Evolutionary conservation across 2,888 invertebrate species (phyloP).

Genomic region (Tubiluchus corallicola): DNA sequence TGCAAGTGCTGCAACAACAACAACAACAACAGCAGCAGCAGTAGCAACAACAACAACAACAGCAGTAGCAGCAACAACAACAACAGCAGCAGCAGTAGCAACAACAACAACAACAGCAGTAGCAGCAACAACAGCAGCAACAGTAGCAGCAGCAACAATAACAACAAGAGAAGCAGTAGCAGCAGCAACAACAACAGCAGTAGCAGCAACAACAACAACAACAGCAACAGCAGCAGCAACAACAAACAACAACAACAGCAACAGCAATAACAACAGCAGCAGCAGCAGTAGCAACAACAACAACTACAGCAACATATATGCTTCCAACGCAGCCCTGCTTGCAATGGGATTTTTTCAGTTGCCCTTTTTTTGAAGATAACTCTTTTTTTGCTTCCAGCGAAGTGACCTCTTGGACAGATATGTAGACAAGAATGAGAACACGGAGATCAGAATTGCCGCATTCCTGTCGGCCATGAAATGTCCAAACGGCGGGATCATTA

Average conservation of each 20-base stretch:
- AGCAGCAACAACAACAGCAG: slow-evolving; percentile 6
- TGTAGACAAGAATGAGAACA: slow-evolving; percentile 47
- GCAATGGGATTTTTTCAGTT: neutral
- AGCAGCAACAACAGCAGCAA: slow-evolving; percentile 7
- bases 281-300: slow-evolving; percentile 4
- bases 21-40: too few species aligned
- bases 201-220: slow-evolving; percentile 2
- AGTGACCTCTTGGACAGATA: slow-evolving; percentile 39
- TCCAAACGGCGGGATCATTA: slow-evolving; percentile 53
- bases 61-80: neutral
- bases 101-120: slow-evolving; percentile 5
- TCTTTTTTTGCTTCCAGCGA: slow-evolving; percentile 16
- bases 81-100: slow-evolving; percentile 7
- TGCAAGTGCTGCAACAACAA: too few species aligned
- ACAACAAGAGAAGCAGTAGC: slow-evolving; percentile 2
- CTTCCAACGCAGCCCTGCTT: neutral
- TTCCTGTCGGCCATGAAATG: slow-evolving; percentile 79
- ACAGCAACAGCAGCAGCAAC: slow-evolving; percentile 5
- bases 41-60: too few species aligned
- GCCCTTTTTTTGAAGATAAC: neutral
- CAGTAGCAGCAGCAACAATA: too few species aligned
- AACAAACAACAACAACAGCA: slow-evolving; percentile 5
- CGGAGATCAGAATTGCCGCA: slow-evolving; percentile 66
- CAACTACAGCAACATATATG: neutral
- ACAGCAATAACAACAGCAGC: slow-evolving; percentile 4